These are phyloP conservation scores for Silurus glanis DNA, from an alignment of 2,113 vertebrate species.

Conservation along the genomic window DNA sequence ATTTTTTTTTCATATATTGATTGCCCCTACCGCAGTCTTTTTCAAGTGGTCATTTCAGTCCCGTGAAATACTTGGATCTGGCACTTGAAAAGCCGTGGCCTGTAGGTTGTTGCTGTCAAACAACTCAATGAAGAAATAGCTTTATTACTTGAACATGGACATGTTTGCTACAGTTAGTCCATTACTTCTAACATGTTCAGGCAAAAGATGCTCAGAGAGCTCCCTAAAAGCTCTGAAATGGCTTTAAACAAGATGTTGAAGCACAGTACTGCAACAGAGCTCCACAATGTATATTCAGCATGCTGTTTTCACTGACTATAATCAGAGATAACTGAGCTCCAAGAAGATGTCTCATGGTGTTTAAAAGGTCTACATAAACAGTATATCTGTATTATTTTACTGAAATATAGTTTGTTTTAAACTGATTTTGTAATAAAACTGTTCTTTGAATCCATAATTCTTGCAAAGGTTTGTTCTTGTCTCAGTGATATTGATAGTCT, in stretches of 20 bases:
- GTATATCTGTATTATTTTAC: conserved; percentile 11
- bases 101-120: neutral
- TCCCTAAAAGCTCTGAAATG: neutral
- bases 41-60: neutral
- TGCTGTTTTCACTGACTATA: conserved; percentile 26
- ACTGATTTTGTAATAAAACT: conserved; percentile 35
- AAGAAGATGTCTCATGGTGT: neutral
- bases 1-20: neutral
- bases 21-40: neutral
- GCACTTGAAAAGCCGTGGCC: neutral
- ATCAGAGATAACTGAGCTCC: conserved; percentile 23
- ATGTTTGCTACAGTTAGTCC: neutral
- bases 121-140: neutral
- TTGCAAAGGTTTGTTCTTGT: conserved; percentile 12
- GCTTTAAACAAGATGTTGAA: conserved; percentile 29
- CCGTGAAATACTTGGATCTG: neutral
- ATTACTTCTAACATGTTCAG: neutral
- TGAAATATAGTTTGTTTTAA: conserved; percentile 37
- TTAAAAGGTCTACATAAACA: conserved; percentile 28
- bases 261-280: conserved; percentile 19
- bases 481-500: conserved; percentile 10
- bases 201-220: neutral
- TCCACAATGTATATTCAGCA: conserved; percentile 20
- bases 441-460: conserved; percentile 33
- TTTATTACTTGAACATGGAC: neutral